Evolutionary conservation across 1,140 invertebrate species (phyloP).

Genomic region (Plodia interpunctella): DNA sequence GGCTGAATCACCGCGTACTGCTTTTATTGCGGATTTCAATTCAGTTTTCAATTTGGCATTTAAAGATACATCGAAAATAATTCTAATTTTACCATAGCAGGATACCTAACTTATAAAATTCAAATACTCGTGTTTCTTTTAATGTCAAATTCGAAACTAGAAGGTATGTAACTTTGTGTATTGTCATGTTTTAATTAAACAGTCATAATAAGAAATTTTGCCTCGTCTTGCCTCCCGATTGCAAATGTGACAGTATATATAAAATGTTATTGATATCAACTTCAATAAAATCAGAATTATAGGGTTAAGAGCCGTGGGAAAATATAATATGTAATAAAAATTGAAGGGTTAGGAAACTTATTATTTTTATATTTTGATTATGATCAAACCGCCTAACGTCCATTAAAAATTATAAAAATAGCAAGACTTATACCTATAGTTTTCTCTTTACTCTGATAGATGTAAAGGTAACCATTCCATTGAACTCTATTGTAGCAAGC

Average conservation of each 20-base stretch:
- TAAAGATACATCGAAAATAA: slow-evolving; percentile 15
- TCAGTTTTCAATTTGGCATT: slow-evolving; percentile 23
- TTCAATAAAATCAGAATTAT: too few relatives aligned
- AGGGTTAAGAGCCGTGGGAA: too few relatives aligned
- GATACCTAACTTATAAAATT: neutral
- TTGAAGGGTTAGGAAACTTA: neutral
- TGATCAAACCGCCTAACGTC: neutral
- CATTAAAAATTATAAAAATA: neutral
- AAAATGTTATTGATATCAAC: too few relatives aligned
- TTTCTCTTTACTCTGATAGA: neutral
- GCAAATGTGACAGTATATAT: too few relatives aligned
- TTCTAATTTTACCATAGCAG: neutral
- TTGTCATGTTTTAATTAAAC: too few relatives aligned
- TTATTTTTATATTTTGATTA: neutral
- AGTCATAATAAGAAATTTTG: too few relatives aligned
- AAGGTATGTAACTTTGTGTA: too few relatives aligned
- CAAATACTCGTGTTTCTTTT: slow-evolving; percentile 18
- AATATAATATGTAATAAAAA: neutral
- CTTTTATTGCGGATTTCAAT: neutral
- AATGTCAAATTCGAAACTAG: slow-evolving; percentile 23
- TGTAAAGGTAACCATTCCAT: neutral
- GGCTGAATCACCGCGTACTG: neutral
- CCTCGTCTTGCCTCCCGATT: too few relatives aligned
- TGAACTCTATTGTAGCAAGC: neutral
- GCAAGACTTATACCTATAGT: neutral